Conservation (phyloP, 2,113 vertebrate genomes). For the Dunckerocampus dactyliophorus region DNA sequence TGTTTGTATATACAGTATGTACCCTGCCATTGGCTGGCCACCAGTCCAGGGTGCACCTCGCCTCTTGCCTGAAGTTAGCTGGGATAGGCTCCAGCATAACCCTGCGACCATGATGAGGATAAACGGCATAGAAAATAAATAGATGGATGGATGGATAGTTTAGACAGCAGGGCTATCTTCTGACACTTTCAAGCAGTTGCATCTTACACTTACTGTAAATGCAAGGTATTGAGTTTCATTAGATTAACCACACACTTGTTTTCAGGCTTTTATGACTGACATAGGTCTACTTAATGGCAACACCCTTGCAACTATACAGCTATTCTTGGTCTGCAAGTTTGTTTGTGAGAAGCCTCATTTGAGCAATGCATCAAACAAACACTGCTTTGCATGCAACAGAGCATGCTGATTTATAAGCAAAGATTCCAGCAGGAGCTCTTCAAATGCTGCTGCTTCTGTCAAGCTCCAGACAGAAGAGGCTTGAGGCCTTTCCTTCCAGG, state of each 20-base stretch:
- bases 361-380: constrained; percentile 22
- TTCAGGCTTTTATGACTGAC: constrained; percentile 17
- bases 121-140: too few species aligned
- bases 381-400: constrained; percentile 40
- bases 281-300: constrained; percentile 5
- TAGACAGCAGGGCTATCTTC: not conserved
- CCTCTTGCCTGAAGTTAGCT: too few species aligned
- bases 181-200: constrained; percentile 17
- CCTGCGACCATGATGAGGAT: too few species aligned
- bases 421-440: constrained; percentile 39
- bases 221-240: constrained; percentile 7
- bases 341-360: constrained; percentile 8
- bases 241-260: constrained; percentile 21
- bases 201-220: not conserved
- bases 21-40: too few species aligned
- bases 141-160: too few species aligned
- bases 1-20: too few species aligned
- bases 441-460: constrained; percentile 43
- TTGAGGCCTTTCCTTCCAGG: constrained; percentile 11
- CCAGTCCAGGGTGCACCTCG: too few species aligned
- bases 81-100: too few species aligned
- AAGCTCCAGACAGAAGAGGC: constrained; percentile 17
- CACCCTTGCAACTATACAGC: constrained; percentile 15
- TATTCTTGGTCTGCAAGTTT: constrained; percentile 1
- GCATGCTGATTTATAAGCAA: constrained; percentile 36